Base-by-base conservation (phyloP, 2,797 vertebrate species). In the Clarias pachynema region DNA sequence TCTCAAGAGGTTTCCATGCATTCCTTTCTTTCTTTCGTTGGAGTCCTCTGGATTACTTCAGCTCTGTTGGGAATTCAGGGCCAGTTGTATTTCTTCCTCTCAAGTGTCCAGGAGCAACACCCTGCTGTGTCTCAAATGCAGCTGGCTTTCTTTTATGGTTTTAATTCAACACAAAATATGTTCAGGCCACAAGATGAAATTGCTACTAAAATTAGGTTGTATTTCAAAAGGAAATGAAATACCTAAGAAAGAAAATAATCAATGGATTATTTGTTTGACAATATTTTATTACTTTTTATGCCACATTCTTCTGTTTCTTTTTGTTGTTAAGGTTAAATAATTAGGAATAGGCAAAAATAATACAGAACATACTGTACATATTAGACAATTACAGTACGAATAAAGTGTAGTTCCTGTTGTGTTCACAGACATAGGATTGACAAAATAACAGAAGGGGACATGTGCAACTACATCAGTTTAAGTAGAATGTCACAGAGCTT, bases 51-150 rank as follows among this genome's bases (percentile, higher is more conserved):
- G 26, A 69, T 81, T 81, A 60, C 69, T 49, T 62, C 34, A 74
- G 37, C 82, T 63, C 82, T 31, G 16, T 8, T 74, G 82, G 82
- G 82, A 73, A 83, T 74, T 40, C 4, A 22, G 37, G 74, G 69
- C 49, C 70, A 22, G 82, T 74, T 49, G 40, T 22, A 65, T 26
- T 44, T 69, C 24, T 85, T 85, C n/a, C 22, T 73, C 40, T 84
- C 16, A n/a, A 60, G 26, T 78, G 66, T 72, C 84, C 84, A 18
- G 66, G 26, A 44, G 78, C 68, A 73, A 49, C 3, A 12, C 53
- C 78, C 68, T 81, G 84, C 68, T 85, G 84, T 70, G 57, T 69
- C 56, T 63, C 26, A 72, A 63, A 63, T 44, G 37, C 66, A 80
- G 77, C 31, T 53, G 29, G 22, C 26, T 22, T 63, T 81, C 22